Evolutionary conservation across 2,888 invertebrate species (phyloP).

Genomic region (Acleris holmiana): DNA sequence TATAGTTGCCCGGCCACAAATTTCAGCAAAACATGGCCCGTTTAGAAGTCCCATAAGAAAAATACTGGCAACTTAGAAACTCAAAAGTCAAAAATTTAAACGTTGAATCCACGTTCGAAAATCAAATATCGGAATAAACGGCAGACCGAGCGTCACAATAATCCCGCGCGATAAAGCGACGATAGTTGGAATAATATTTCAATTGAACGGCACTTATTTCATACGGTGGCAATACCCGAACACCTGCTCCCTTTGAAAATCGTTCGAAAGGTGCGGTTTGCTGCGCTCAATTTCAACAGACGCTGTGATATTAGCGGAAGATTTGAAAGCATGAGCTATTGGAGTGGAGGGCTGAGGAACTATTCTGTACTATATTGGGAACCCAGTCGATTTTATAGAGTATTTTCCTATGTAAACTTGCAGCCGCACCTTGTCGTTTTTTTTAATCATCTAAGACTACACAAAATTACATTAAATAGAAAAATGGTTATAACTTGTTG

Average conservation of each 20-base stretch:
- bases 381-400: not conserved
- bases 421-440: too few relatives aligned
- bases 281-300: conserved; percentile 51
- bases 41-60: not conserved
- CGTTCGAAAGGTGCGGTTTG: conserved; percentile 46
- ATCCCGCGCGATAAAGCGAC: conserved; percentile 54
- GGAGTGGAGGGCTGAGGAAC: not conserved
- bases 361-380: not conserved
- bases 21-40: too few relatives aligned
- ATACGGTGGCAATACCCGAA: conserved; percentile 49
- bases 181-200: conserved; percentile 65
- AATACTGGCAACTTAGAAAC: conserved; percentile 9
- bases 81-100: conserved; percentile 22
- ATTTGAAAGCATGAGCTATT: conserved; percentile 35
- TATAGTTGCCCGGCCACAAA: too few relatives aligned
- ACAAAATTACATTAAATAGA: too few relatives aligned
- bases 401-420: not conserved
- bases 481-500: too few relatives aligned
- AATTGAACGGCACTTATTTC: conserved; percentile 59
- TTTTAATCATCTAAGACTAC: too few relatives aligned
- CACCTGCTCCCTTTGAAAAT: conserved; percentile 59
- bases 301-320: conserved; percentile 37
- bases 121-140: conserved; percentile 31
- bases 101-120: conserved; percentile 26
- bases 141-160: conserved; percentile 45